These are phyloP conservation scores for Trematomus bernacchii DNA, from an alignment of 2,797 vertebrate genomes.

Conservation along the genomic window DNA sequence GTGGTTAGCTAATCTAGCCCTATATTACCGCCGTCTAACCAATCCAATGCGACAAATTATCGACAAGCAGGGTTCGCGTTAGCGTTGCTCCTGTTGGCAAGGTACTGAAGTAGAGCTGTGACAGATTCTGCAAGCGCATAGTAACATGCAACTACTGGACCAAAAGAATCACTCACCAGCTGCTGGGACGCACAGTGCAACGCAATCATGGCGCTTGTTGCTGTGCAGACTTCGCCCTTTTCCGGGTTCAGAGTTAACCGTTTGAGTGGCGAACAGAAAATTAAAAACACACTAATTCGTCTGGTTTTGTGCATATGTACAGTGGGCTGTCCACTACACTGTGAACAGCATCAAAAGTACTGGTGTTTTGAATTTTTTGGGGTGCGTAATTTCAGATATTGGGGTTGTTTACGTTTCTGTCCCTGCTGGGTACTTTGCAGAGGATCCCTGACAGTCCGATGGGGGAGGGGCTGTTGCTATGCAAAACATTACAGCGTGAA, in stretches of 20 bases:
- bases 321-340: fast-evolving
- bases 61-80: slow-evolving; percentile 44
- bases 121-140: slow-evolving; percentile 84
- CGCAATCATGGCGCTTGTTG: slow-evolving; percentile 89
- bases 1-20: slow-evolving; percentile 42
- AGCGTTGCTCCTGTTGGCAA: slow-evolving; percentile 74
- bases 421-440: slow-evolving; percentile 53
- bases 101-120: slow-evolving; percentile 71
- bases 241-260: slow-evolving; percentile 82
- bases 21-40: slow-evolving; percentile 34
- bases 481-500: slow-evolving; percentile 87
- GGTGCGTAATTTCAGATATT: neutral
- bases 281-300: fast-evolving
- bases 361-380: neutral
- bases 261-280: slow-evolving; percentile 53
- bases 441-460: slow-evolving; percentile 70
- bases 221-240: slow-evolving; percentile 88
- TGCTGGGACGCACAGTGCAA: slow-evolving; percentile 82
- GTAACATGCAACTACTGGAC: slow-evolving; percentile 87
- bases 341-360: fast-evolving
- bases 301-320: fast-evolving
- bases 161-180: slow-evolving; percentile 87
- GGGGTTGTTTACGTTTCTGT: slow-evolving; percentile 63
- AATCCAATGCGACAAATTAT: slow-evolving; percentile 61
- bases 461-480: slow-evolving; percentile 88